A percentile compares a stretch with the other conserved stretches of the same genome.
Conservation (phyloP, 2,888 invertebrate genomes). For the Tenthredo distinguenda region DNA sequence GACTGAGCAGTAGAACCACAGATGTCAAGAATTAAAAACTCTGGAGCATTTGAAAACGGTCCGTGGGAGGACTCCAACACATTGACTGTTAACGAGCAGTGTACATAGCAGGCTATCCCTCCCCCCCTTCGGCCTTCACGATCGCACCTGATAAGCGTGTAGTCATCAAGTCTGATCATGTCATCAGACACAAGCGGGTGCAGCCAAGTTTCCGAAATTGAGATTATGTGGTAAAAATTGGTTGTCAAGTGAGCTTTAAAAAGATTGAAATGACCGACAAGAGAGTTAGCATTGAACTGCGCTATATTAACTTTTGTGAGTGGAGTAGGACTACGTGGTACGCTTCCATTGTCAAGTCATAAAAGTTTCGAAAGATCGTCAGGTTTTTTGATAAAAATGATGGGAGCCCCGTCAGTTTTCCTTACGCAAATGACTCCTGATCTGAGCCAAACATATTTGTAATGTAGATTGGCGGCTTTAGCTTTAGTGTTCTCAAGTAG, state of each 20-base stretch:
- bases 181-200: background rate
- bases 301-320: background rate
- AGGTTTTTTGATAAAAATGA: background rate
- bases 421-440: background rate
- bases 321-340: too few species aligned
- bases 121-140: background rate
- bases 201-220: background rate
- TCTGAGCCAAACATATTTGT: background rate
- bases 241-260: background rate
- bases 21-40: constrained; percentile 3
- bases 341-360: background rate
- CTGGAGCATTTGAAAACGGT: background rate
- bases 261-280: background rate
- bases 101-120: background rate
- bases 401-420: background rate
- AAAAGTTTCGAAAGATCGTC: background rate
- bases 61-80: too few species aligned
- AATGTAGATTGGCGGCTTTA: background rate
- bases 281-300: background rate
- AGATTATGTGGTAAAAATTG: background rate
- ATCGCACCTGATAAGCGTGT: background rate
- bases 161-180: background rate
- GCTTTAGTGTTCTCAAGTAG: background rate
- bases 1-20: background rate
- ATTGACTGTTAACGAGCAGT: background rate